These are phyloP conservation scores for Oscheius sp. DNA, from an alignment of 2,888 invertebrate genomes.

Conservation along the genomic window DNA sequence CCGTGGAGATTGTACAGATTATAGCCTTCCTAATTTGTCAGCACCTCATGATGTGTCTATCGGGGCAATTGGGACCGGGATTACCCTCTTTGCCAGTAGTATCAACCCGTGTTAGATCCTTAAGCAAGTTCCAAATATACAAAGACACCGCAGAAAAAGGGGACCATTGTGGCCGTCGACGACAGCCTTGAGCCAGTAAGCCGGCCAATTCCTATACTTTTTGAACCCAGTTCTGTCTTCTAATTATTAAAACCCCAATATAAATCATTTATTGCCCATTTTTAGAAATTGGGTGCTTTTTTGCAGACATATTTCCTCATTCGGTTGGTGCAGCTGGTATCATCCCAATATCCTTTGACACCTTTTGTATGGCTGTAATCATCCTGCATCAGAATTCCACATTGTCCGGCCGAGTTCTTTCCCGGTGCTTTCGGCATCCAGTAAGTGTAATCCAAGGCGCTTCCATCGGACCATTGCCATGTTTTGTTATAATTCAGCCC, in stretches of 20 bases:
- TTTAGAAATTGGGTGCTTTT: constrained; percentile 22
- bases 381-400: constrained; percentile 17
- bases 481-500: constrained; percentile 4
- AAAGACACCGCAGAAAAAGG: too few relatives aligned
- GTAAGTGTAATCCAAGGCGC: background rate
- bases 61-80: too few relatives aligned
- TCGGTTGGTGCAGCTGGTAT: background rate
- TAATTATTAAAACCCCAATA: background rate
- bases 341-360: constrained; percentile 21
- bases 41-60: too few relatives aligned
- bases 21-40: too few relatives aligned
- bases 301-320: constrained; percentile 36
- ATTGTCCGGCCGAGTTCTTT: background rate
- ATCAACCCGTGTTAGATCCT: too few relatives aligned
- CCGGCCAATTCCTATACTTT: too few relatives aligned
- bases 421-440: constrained; percentile 5
- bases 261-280: background rate
- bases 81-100: too few relatives aligned
- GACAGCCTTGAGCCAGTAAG: too few relatives aligned
- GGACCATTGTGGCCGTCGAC: too few relatives aligned
- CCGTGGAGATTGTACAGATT: too few relatives aligned
- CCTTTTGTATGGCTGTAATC: constrained; percentile 15
- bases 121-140: too few relatives aligned
- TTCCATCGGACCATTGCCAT: constrained; percentile 31
- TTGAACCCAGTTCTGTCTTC: too few relatives aligned